Percentiles rank a stretch among this genome's conserved stretches.
Evolutionary conservation across 1,140 invertebrate species (phyloP).

Genomic region (Apocrypta bakeri): DNA sequence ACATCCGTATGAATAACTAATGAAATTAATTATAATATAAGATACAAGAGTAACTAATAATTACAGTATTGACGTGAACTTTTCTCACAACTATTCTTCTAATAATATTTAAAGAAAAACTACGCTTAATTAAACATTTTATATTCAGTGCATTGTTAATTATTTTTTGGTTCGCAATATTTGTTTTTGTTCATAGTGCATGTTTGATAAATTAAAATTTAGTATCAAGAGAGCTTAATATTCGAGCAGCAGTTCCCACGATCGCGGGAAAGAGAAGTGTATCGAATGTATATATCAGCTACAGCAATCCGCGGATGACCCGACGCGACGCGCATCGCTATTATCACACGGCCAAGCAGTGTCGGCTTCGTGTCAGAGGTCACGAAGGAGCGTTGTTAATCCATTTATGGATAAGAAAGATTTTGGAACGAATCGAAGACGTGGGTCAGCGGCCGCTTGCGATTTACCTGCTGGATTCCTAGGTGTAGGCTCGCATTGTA

Average conservation of each 20-base stretch:
- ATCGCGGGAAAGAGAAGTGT: conserved; percentile 34
- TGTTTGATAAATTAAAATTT: no score
- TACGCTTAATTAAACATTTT: no score
- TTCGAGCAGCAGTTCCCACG: conserved; percentile 58
- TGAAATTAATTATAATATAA: no score
- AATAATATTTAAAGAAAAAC: no score
- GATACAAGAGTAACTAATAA: no score
- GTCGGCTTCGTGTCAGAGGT: conserved; percentile 26
- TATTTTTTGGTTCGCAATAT: no score
- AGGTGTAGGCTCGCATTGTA: conserved; percentile 3
- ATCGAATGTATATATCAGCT: conserved; percentile 21
- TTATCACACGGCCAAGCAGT: background rate
- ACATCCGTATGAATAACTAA: no score
- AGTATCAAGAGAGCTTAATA: no score
- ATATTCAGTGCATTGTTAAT: no score
- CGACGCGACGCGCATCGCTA: background rate
- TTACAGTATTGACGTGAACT: no score
- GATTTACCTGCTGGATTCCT: conserved; percentile 19
- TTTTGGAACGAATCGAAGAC: conserved; percentile 57
- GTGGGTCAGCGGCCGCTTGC: conserved; percentile 20
- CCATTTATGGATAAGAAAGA: conserved; percentile 44
- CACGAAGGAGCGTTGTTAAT: conserved; percentile 41
- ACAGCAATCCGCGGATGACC: conserved; percentile 2
- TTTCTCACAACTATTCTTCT: no score
- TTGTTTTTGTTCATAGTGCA: no score